A percentile compares a stretch with the other conserved stretches of the same genome.
Conservation (phyloP, 2,797 vertebrate species). For the Danio kyathit region DNA sequence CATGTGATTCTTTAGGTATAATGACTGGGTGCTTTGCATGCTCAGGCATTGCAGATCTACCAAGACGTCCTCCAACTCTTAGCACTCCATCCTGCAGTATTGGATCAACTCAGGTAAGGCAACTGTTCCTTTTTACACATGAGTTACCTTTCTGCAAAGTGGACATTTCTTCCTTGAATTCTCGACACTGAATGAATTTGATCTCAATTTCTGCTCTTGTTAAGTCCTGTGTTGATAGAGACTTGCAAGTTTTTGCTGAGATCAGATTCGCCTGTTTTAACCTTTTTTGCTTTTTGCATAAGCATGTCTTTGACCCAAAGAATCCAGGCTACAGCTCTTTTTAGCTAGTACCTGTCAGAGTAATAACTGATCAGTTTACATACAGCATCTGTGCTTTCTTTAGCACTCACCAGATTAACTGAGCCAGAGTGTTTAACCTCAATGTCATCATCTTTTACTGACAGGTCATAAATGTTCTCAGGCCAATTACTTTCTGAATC, state of each 20-base stretch:
- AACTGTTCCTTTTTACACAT: no score
- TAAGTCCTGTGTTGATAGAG: background rate
- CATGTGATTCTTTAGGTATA: no score
- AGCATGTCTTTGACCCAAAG: background rate
- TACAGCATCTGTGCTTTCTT: background rate
- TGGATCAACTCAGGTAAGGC: no score
- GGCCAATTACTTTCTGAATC: no score
- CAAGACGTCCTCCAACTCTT: background rate
- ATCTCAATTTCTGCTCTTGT: background rate
- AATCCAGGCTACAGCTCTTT: background rate
- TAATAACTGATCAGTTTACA: background rate
- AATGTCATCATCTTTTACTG: background rate
- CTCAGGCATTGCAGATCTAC: slow-evolving; percentile 31
- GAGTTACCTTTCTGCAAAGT: background rate
- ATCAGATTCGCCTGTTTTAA: background rate
- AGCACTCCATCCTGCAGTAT: no score
- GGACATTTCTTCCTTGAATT: background rate
- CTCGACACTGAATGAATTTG: background rate
- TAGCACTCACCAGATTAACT: background rate
- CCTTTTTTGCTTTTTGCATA: background rate
- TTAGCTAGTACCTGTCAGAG: background rate
- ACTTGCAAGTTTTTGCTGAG: background rate
- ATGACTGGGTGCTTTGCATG: no score
- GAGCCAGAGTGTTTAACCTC: background rate
- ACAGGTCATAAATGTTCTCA: background rate